phyloP scores from a whole-genome alignment of 2,113 vertebrate species.

The Trogon melanurus region DNA sequence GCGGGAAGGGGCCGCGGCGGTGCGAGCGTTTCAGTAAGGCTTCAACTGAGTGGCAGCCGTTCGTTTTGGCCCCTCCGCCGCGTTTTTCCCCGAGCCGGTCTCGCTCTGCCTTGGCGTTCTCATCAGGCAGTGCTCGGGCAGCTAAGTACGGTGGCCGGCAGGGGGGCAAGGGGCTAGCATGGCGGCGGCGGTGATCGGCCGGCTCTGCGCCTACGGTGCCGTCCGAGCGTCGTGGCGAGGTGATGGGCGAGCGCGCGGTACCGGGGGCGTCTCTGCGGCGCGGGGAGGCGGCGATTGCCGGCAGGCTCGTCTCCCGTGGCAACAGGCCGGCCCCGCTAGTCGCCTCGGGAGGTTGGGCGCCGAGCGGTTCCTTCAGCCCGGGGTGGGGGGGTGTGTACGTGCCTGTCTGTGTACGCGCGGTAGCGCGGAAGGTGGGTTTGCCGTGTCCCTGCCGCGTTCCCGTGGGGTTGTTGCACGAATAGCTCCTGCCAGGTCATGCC shows the following conservation, averaged over 20 bases:
- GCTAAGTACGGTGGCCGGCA: background rate
- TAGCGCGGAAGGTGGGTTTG: background rate
- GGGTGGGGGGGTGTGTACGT: background rate
- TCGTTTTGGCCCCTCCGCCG: accelerated
- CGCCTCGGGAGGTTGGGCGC: background rate
- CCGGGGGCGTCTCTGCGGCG: background rate
- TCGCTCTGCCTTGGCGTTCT: accelerated
- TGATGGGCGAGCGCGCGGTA: background rate
- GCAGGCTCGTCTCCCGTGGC: background rate
- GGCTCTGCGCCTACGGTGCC: background rate
- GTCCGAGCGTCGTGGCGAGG: constrained; percentile 16
- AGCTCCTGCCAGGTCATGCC: background rate
- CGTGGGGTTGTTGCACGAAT: accelerated
- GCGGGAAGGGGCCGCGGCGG: accelerated
- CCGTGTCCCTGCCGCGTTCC: background rate
- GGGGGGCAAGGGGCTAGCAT: background rate
- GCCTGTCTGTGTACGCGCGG: accelerated
- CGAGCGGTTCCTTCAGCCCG: accelerated
- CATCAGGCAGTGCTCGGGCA: background rate
- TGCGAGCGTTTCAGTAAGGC: accelerated
- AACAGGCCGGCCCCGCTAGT: too few relatives aligned
- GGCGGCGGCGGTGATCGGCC: background rate
- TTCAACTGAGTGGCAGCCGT: accelerated
- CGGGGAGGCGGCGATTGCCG: too few relatives aligned
- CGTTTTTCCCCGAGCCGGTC: accelerated